phyloP scores from a whole-genome alignment of 2,888 invertebrate species.

The Pristionchus arcanus region DNA sequence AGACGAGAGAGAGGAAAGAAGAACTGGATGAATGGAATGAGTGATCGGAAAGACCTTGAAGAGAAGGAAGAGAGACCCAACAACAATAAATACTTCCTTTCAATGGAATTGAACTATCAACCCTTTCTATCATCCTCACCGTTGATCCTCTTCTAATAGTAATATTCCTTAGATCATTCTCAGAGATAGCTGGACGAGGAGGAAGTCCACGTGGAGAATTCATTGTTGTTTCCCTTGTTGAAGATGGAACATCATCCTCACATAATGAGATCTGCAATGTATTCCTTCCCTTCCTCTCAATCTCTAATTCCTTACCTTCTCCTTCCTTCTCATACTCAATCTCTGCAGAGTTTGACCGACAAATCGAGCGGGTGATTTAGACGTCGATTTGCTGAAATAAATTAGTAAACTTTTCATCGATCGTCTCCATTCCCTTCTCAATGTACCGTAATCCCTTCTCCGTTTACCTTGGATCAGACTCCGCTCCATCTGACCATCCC shows the following conservation, averaged over 20 bases:
- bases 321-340: slow-evolving; percentile 51
- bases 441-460: neutral
- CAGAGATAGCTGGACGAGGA: slow-evolving; percentile 47
- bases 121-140: neutral
- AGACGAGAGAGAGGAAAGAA: neutral
- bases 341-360: slow-evolving; percentile 18
- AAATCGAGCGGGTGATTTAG: slow-evolving; percentile 41
- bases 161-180: slow-evolving; percentile 54
- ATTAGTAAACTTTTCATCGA: neutral
- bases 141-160: slow-evolving; percentile 43
- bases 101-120: neutral
- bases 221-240: neutral
- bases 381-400: slow-evolving; percentile 18
- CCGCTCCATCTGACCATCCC: neutral
- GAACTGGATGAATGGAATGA: slow-evolving; percentile 22
- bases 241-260: neutral
- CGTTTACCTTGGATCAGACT: slow-evolving; percentile 13
- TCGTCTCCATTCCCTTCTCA: no score
- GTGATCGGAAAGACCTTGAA: slow-evolving; percentile 16
- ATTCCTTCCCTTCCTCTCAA: neutral
- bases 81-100: neutral
- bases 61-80: neutral
- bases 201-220: slow-evolving; percentile 22
- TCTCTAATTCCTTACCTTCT: slow-evolving; percentile 10
- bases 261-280: neutral